Conservation (phyloP, 2,113 vertebrate species). For the Toxostoma redivivum region DNA sequence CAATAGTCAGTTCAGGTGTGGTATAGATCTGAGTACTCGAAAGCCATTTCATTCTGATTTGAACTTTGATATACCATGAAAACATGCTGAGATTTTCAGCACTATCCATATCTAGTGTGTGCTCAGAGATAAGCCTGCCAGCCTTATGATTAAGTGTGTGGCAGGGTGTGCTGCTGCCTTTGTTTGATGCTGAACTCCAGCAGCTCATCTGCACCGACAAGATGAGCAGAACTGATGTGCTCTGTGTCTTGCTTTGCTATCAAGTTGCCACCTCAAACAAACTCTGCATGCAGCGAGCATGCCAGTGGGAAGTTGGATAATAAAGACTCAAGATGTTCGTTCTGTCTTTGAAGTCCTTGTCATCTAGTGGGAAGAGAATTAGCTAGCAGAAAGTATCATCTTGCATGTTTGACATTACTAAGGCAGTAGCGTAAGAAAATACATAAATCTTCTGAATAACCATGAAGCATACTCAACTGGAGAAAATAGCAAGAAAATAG, state of each 20-base stretch:
- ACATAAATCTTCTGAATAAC: conserved; percentile 3
- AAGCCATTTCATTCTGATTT: not conserved
- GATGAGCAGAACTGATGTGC: not conserved
- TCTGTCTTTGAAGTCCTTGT: conserved; percentile 1
- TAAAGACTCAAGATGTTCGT: not conserved
- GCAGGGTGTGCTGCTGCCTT: not conserved
- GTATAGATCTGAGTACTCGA: not conserved
- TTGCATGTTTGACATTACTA: not conserved
- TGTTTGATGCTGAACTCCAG: not conserved
- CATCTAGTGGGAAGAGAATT: not conserved
- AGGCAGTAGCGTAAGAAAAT: conserved; percentile 1
- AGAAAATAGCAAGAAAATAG: not conserved
- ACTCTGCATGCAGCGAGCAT: not conserved
- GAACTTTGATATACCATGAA: not conserved
- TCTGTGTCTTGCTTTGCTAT: not conserved
- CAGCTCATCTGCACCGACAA: not conserved
- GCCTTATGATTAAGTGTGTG: not conserved
- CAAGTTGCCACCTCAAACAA: not conserved
- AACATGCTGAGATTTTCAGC: not conserved
- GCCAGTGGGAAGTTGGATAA: not conserved
- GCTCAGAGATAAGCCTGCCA: not conserved
- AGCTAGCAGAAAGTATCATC: not conserved
- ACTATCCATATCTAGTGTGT: fast-evolving
- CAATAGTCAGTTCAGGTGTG: not conserved
- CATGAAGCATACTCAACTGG: not conserved